Evolutionary conservation across 2,888 invertebrate genomes (phyloP).

Genomic region (Trichacis sp.): DNA sequence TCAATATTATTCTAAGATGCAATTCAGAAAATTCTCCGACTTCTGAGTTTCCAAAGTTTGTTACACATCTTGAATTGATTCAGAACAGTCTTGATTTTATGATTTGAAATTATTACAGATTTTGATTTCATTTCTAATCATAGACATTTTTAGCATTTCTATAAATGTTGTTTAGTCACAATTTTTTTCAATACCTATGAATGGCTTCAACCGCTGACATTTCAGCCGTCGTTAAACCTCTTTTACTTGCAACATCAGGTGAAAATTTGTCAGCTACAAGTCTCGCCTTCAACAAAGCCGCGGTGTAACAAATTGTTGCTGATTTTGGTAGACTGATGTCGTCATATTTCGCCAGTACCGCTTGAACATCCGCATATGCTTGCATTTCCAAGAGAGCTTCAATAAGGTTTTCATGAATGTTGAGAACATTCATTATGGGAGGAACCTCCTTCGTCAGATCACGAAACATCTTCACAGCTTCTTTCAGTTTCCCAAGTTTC

Average conservation of each 20-base stretch:
- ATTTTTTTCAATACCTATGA: no score
- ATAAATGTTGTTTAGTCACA: no score
- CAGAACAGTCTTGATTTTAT: no score
- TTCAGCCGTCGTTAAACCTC: constrained; percentile 87
- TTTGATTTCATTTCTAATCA: no score
- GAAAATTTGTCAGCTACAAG: constrained; percentile 91
- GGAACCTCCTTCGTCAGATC: constrained; percentile 97
- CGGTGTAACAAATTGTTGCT: constrained; percentile 94
- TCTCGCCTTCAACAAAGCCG: constrained; percentile 92
- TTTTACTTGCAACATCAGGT: constrained; percentile 85
- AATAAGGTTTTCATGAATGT: constrained; percentile 96
- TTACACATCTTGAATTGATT: no score
- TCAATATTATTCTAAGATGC: no score
- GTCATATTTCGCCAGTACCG: constrained; percentile 91
- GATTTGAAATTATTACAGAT: no score
- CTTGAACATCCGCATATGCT: constrained; percentile 96
- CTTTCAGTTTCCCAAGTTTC: constrained; percentile 92
- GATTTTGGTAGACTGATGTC: constrained; percentile 95
- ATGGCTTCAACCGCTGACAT: constrained; percentile 94
- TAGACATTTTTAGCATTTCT: no score
- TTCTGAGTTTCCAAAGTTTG: no score
- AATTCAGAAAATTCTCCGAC: no score
- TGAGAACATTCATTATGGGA: constrained; percentile 92
- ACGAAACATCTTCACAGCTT: constrained; percentile 96
- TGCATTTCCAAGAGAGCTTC: constrained; percentile 96